Conservation (phyloP, 2,888 invertebrate species). For the Drosophila infuscata region DNA sequence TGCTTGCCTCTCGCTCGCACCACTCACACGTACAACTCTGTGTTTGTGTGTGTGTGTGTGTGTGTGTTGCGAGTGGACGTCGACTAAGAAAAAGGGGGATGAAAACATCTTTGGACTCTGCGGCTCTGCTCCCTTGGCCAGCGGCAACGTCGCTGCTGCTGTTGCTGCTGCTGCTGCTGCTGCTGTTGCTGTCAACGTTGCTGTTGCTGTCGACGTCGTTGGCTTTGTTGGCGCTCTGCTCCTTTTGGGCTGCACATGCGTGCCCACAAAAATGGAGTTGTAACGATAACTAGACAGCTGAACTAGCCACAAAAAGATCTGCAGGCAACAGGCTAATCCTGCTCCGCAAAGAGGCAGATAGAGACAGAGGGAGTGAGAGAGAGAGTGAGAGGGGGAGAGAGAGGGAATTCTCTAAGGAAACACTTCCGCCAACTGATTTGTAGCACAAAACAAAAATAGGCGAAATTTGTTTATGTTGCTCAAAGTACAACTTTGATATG, state of each 20-base stretch:
- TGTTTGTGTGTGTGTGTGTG: conserved; percentile 42
- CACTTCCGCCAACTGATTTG: background rate
- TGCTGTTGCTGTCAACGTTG: conserved; percentile 10
- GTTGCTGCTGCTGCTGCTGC: conserved; percentile 4
- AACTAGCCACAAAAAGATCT: background rate
- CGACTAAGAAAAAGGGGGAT: conserved; percentile 72
- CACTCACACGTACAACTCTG: conserved; percentile 10
- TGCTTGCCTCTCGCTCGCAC: conserved; percentile 51
- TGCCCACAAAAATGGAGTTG: conserved; percentile 5
- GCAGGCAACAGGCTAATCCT: background rate
- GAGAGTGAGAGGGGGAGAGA: background rate
- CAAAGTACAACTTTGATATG: background rate
- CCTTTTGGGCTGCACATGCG: conserved; percentile 2
- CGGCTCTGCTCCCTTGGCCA: conserved; percentile 43
- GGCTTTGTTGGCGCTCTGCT: conserved; percentile 13
- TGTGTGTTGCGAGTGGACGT: conserved; percentile 62
- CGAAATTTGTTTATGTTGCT: background rate
- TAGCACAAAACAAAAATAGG: background rate
- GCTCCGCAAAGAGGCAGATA: background rate
- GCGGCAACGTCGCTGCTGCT: conserved; percentile 27
- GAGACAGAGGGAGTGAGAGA: background rate
- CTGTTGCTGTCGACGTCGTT: conserved; percentile 12
- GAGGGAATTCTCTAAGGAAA: background rate
- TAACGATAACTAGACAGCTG: background rate
- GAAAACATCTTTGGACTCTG: conserved; percentile 69